phyloP scores from a whole-genome alignment of 2,797 vertebrate genomes.

The Takifugu rubripes region DNA sequence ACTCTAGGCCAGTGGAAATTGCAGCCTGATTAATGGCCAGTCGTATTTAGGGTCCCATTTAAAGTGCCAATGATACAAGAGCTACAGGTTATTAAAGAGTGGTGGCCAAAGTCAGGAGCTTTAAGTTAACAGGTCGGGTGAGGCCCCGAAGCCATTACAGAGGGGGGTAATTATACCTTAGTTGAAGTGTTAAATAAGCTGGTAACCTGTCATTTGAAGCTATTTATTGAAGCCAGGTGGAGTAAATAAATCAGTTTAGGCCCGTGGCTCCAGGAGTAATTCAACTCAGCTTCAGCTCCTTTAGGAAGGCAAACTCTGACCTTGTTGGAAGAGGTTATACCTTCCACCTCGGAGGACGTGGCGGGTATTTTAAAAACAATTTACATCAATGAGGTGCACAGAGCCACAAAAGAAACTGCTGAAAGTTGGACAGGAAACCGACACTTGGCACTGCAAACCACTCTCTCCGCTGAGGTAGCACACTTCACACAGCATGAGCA shows the following conservation, averaged over 20 bases:
- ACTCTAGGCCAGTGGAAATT: slow-evolving; percentile 24
- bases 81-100: slow-evolving; percentile 64
- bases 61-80: slow-evolving; percentile 51
- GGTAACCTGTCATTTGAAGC: slow-evolving; percentile 56
- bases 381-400: slow-evolving; percentile 39
- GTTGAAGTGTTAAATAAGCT: slow-evolving; percentile 66
- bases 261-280: slow-evolving; percentile 30
- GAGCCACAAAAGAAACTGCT: slow-evolving; percentile 69
- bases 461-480: slow-evolving; percentile 69
- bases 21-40: slow-evolving; percentile 40
- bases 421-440: slow-evolving; percentile 68
- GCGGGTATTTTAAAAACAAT: slow-evolving; percentile 13
- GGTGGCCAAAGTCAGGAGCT: slow-evolving; percentile 21
- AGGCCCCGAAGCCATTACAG: slow-evolving; percentile 54
- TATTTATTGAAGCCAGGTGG: slow-evolving; percentile 66
- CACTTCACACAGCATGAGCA: slow-evolving; percentile 55
- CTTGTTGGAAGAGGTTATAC: slow-evolving; percentile 23
- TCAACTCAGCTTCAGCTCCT: slow-evolving; percentile 29
- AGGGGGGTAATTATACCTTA: slow-evolving; percentile 62
- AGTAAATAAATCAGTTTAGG: slow-evolving; percentile 65
- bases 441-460: slow-evolving; percentile 63
- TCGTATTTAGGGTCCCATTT: slow-evolving; percentile 51
- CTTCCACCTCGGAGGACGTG: slow-evolving; percentile 34
- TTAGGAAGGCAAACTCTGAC: slow-evolving; percentile 32
- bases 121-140: slow-evolving; percentile 59